Conservation (phyloP, 1,140 invertebrate species). For the Delia radicum region DNA sequence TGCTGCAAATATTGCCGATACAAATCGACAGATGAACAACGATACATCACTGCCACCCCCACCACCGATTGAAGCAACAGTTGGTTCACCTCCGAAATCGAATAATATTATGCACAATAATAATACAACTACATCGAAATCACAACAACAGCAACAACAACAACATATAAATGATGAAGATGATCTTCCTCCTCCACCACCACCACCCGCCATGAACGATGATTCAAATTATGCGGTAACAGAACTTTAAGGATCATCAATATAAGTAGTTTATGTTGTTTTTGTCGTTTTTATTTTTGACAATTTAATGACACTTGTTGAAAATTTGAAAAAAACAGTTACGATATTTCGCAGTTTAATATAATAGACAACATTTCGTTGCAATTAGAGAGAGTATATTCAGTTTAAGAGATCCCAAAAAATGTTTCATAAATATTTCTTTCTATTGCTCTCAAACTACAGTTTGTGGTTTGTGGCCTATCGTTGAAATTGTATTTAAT, state of each 20-base stretch:
- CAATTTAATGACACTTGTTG: neutral
- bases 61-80: conserved; percentile 32
- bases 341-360: no score
- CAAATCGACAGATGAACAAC: conserved; percentile 33
- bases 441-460: no score
- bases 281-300: neutral
- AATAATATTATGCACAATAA: conserved; percentile 26
- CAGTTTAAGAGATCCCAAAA: neutral
- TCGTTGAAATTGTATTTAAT: no score
- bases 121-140: conserved; percentile 14
- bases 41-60: conserved; percentile 47
- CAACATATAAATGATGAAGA: conserved; percentile 36
- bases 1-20: conserved; percentile 9
- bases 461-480: no score
- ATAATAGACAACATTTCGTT: no score
- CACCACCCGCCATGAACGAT: conserved; percentile 52
- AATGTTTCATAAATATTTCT: no score
- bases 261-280: neutral
- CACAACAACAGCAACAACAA: conserved; percentile 15
- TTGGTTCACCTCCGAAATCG: conserved; percentile 25
- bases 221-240: conserved; percentile 55
- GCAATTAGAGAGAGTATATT: neutral
- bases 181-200: conserved; percentile 49
- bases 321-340: neutral
- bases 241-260: conserved; percentile 43